These are phyloP conservation scores for Brachirus orientalis DNA, from an alignment of 2,113 vertebrate species.

Conservation along the genomic window DNA sequence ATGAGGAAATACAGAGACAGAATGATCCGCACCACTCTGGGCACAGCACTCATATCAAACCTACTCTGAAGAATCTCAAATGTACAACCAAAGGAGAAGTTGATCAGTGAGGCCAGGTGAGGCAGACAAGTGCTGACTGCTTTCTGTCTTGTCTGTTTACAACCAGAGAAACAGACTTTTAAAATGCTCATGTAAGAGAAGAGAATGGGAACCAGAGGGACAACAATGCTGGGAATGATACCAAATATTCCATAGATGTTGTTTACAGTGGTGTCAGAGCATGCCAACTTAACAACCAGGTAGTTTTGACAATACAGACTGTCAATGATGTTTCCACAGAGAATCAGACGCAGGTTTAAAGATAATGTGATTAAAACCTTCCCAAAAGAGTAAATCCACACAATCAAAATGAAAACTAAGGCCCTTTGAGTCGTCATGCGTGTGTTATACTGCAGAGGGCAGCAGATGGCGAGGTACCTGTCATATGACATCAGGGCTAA, in stretches of 20 bases:
- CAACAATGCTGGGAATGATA: neutral
- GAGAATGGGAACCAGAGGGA: conserved; percentile 24
- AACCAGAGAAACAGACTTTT: neutral
- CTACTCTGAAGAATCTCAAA: conserved; percentile 4
- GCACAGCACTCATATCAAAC: neutral
- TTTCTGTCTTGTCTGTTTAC: conserved; percentile 19
- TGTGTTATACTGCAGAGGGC: conserved; percentile 13
- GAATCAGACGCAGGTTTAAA: conserved; percentile 4
- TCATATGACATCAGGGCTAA: conserved; percentile 43
- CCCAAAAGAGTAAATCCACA: conserved; percentile 51
- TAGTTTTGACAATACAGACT: conserved; percentile 48
- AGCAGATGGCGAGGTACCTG: conserved; percentile 16
- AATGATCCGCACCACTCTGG: neutral
- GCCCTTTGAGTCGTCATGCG: neutral
- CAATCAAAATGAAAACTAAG: rapidly evolving
- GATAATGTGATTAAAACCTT: neutral
- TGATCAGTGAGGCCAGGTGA: conserved; percentile 41
- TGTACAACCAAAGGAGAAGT: neutral
- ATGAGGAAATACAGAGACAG: conserved; percentile 20
- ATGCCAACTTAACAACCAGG: conserved; percentile 27
- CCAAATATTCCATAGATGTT: conserved; percentile 32
- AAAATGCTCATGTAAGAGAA: conserved; percentile 31
- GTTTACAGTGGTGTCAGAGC: conserved; percentile 15
- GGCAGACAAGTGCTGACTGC: conserved; percentile 40
- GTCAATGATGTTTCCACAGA: conserved; percentile 30